A percentile compares a stretch with the other conserved stretches of the same genome.
These are phyloP conservation scores for Drosophila rufa DNA, from an alignment of 1,140 invertebrate genomes.

Conservation along the genomic window DNA sequence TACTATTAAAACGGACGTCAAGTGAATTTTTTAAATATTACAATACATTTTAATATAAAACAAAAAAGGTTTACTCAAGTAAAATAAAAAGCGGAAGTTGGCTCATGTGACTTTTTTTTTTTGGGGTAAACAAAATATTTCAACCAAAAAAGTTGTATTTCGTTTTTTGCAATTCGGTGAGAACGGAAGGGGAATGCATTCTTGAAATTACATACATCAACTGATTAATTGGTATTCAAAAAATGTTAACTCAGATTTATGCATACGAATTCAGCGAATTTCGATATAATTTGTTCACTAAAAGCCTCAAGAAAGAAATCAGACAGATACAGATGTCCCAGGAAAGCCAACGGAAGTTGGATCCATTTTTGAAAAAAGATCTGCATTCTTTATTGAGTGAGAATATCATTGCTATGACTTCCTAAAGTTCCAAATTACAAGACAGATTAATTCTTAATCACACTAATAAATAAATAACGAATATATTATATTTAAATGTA, in stretches of 20 bases:
- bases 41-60: not conserved
- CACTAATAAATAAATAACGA: not conserved
- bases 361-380: not conserved
- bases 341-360: not conserved
- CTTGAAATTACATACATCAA: not conserved
- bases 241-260: not conserved
- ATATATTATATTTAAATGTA: not conserved
- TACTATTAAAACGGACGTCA: conserved; percentile 24
- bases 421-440: not conserved
- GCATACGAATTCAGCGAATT: not conserved
- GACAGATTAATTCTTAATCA: not conserved
- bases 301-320: not conserved
- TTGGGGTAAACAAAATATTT: not conserved
- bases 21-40: conserved; percentile 1
- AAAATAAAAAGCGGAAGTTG: conserved; percentile 6
- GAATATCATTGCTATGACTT: not conserved
- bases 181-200: conserved; percentile 29
- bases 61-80: not conserved
- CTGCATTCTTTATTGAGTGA: not conserved
- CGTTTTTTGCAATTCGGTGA: not conserved
- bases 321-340: not conserved
- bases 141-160: not conserved
- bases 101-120: not conserved
- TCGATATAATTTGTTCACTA: not conserved
- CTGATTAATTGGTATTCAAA: not conserved